phyloP scores from a whole-genome alignment of 2,113 vertebrate genomes.

The Brachionichthys hirsutus region DNA sequence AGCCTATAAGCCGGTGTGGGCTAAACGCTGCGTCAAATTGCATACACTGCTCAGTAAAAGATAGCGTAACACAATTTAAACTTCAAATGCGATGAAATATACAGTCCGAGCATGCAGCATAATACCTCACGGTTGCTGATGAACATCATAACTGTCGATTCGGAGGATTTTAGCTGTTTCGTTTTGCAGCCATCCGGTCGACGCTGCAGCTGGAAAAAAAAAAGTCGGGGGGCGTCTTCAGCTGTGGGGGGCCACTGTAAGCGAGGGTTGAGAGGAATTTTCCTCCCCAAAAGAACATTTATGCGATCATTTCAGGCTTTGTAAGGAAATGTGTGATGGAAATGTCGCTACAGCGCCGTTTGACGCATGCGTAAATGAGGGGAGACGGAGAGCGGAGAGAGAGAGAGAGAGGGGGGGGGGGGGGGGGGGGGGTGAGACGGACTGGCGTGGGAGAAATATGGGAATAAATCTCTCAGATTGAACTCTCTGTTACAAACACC shows the following conservation, averaged over 20 bases:
- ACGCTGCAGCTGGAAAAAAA: neutral
- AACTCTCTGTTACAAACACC: too few species aligned
- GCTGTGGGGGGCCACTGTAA: constrained; percentile 30
- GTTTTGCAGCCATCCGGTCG: constrained; percentile 21
- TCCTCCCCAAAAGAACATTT: neutral
- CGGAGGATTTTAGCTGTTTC: constrained; percentile 25
- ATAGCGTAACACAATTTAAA: constrained; percentile 62
- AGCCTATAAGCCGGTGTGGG: constrained; percentile 47
- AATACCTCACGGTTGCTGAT: constrained; percentile 52
- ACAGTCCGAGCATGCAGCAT: constrained; percentile 42
- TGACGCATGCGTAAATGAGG: constrained; percentile 61
- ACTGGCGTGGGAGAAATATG: constrained; percentile 27
- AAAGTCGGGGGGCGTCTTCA: constrained; percentile 31
- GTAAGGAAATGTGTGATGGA: constrained; percentile 28
- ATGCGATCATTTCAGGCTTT: too few species aligned
- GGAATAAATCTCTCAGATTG: constrained; percentile 16
- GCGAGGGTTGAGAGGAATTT: constrained; percentile 11
- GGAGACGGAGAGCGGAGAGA: constrained; percentile 45
- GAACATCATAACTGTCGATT: constrained; percentile 39
- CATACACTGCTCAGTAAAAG: constrained; percentile 38
- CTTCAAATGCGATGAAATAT: constrained; percentile 39
- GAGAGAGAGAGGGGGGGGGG: constrained; percentile 26
- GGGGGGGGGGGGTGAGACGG: constrained; percentile 45
- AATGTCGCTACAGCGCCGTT: constrained; percentile 34
- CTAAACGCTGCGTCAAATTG: constrained; percentile 43